Evolutionary conservation across 2,888 invertebrate genomes (phyloP).

Genomic region (Nomada fucata): DNA sequence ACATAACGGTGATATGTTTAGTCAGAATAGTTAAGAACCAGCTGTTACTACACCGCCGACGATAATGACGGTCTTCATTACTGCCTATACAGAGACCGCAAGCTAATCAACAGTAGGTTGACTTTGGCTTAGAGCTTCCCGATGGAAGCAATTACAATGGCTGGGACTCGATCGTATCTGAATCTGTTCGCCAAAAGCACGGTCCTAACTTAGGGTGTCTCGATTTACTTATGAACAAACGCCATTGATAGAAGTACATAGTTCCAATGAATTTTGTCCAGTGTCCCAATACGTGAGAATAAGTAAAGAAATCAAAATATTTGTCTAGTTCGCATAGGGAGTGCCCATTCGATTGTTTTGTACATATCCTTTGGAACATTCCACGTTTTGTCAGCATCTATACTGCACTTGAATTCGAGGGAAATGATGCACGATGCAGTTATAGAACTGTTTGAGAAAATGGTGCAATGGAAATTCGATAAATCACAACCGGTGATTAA

Average conservation of each 20-base stretch:
- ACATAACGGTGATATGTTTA: conserved; percentile 39
- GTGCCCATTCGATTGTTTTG: too few species aligned
- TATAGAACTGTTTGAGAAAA: too few species aligned
- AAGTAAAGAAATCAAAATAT: too few species aligned
- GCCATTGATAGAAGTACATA: background rate
- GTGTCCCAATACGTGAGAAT: too few species aligned
- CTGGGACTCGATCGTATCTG: background rate
- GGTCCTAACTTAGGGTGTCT: background rate
- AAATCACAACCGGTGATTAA: background rate
- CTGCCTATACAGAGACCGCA: conserved; percentile 38
- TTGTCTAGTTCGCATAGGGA: too few species aligned
- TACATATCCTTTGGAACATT: too few species aligned
- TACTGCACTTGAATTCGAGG: too few species aligned
- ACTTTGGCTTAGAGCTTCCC: conserved; percentile 38
- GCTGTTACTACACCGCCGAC: conserved; percentile 47
- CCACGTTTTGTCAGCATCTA: too few species aligned
- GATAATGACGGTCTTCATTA: conserved; percentile 60
- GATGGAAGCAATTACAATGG: conserved; percentile 37
- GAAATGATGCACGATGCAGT: too few species aligned
- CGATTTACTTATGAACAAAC: conserved; percentile 7
- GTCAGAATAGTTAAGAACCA: conserved; percentile 40
- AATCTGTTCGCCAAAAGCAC: background rate
- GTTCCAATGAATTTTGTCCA: background rate
- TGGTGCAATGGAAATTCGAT: background rate
- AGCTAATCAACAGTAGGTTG: conserved; percentile 42